Base-by-base conservation (phyloP, 2,888 invertebrate genomes). In the Drosophila anomalata region DNA sequence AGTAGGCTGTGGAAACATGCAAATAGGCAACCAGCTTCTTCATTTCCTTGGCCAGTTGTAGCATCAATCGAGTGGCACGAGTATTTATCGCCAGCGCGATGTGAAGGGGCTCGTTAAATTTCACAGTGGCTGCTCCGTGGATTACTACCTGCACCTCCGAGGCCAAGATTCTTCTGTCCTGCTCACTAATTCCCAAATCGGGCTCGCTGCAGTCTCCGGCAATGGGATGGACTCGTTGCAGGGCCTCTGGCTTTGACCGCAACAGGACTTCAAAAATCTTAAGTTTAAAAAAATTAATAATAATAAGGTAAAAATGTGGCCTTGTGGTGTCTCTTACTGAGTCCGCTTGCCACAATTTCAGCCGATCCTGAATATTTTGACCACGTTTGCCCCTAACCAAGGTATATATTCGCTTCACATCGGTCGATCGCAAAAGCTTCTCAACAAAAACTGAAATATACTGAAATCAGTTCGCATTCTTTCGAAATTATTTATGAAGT, bases 51-150 rank as follows among this genome's bases (percentile, higher is more conserved):
- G 94, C 94, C 48, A 96, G 90, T 39, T 93, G 91, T 36, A 96
- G 88, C 71, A 96, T 92, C 75, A 94, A 93, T 70, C 94, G 93
- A 2, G 95, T 95, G 41, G 94, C 95, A 22, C 93, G 91, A 1
- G 96, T 93, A 90, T 96, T 96, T 90, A 95, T 94, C 73, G 93
- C 93, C 46, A 95, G 92, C 0, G 96, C 95, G 9, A 93, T 90
- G 90, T 93, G 93, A 8, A 96, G 91, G 39, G 94, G 93, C 86
- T 96, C 96, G 89, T 95, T 94, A 86, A 96, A 96, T 29, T 89
- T 86, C 2, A 98, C 96, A 0, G 98, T 98, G 0, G 98, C 98
- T 0, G 98, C 98, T 9, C 96, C 96, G 89, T 98, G 97, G 91
- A 98, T 96, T 7, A 95, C 93, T 66, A 95, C 92, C 79, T 94